Percentiles rank a stretch among this genome's conserved stretches.
These are phyloP conservation scores for Podilymbus podiceps DNA, from an alignment of 2,113 vertebrate species.

Conservation along the genomic window DNA sequence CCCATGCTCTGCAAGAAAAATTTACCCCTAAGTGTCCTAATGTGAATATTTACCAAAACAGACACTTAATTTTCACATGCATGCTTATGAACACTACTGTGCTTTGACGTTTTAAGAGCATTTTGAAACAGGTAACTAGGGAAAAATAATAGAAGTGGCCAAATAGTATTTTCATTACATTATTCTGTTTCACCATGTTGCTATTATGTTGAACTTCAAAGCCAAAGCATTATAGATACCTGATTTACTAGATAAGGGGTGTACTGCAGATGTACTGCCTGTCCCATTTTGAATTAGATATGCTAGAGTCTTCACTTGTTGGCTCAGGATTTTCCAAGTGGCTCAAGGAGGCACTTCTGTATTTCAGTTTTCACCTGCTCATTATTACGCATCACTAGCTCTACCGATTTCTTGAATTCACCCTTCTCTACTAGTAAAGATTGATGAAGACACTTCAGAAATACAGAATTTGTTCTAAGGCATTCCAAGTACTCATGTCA, in stretches of 20 bases:
- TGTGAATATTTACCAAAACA: slow-evolving; percentile 47
- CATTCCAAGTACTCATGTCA: background rate
- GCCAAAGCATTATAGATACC: background rate
- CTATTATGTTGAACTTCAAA: background rate
- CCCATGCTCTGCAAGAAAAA: background rate
- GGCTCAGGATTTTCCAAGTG: background rate
- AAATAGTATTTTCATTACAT: background rate
- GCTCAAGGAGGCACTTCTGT: background rate
- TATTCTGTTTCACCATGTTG: background rate
- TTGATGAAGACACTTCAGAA: background rate
- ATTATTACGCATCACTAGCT: background rate
- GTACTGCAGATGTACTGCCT: background rate
- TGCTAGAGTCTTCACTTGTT: background rate
- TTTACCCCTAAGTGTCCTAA: background rate
- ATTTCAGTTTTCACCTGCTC: background rate
- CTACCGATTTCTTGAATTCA: background rate
- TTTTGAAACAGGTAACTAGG: background rate
- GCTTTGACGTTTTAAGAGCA: background rate
- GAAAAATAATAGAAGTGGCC: background rate
- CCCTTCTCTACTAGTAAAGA: background rate
- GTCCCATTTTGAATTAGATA: background rate
- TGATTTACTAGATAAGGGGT: background rate
- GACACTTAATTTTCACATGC: slow-evolving; percentile 31
- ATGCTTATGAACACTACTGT: background rate
- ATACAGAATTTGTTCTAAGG: background rate